Evolutionary conservation across 2,888 invertebrate species (phyloP).

Genomic region (Acholoe squamosa): DNA sequence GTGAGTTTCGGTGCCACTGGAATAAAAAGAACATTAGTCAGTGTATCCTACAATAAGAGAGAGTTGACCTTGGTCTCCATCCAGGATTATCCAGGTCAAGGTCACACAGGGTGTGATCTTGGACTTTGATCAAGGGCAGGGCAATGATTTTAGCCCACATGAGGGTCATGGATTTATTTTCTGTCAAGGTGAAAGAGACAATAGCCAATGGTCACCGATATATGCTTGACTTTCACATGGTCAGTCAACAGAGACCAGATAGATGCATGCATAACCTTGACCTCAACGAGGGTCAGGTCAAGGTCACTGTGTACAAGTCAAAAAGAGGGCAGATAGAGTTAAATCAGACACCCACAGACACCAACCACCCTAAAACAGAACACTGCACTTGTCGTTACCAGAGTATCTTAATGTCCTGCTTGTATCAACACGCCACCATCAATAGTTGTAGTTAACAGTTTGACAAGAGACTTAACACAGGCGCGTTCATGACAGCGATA

Average conservation of each 20-base stretch:
- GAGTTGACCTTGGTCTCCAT: neutral
- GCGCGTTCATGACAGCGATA: neutral
- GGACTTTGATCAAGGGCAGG: neutral
- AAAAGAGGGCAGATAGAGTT: neutral
- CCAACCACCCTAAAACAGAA: constrained; percentile 5
- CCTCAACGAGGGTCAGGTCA: neutral
- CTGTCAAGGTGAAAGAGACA: neutral
- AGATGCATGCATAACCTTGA: neutral
- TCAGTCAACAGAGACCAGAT: neutral
- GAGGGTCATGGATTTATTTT: neutral
- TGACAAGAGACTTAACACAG: constrained; percentile 25
- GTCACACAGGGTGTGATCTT: neutral
- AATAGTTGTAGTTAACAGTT: neutral
- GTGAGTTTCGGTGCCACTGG: constrained; percentile 55
- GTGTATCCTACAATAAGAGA: neutral
- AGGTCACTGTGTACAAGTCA: neutral
- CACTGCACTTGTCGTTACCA: neutral
- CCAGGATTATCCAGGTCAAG: neutral
- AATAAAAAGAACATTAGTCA: constrained; percentile 47
- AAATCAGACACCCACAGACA: constrained; percentile 22
- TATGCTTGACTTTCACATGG: neutral
- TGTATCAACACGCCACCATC: neutral
- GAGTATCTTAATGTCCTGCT: neutral
- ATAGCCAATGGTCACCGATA: neutral
- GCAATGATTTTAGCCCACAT: neutral